Conservation (phyloP, 2,113 vertebrate species). For the Brachyistius frenatus region DNA sequence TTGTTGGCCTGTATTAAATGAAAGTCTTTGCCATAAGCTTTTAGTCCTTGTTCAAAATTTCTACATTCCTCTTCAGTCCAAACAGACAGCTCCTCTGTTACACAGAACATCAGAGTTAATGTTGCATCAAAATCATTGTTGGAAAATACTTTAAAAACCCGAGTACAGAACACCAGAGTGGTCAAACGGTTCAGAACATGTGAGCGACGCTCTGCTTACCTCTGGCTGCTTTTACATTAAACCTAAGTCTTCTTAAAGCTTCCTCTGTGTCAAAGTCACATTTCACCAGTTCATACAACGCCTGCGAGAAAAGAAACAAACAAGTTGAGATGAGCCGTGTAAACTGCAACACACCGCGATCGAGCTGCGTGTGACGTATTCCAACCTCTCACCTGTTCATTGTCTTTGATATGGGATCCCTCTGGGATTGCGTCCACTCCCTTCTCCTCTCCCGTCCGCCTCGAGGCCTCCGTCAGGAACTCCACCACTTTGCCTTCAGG, state of each 20-base stretch:
- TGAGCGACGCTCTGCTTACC: conserved; percentile 81
- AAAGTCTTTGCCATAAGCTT: conserved; percentile 97
- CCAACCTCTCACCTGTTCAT: conserved; percentile 89
- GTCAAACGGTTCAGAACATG: not conserved
- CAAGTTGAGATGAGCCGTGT: not conserved
- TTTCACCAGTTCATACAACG: conserved; percentile 96
- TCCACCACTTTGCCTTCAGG: conserved; percentile 93
- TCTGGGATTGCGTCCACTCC: conserved; percentile 95
- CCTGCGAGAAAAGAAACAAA: conserved; percentile 82
- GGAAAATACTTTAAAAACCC: not conserved
- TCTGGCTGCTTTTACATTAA: conserved; percentile 95
- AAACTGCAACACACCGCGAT: not conserved
- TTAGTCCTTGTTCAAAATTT: conserved; percentile 96
- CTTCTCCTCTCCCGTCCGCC: conserved; percentile 92
- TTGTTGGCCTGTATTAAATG: conserved; percentile 97
- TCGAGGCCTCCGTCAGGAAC: conserved; percentile 93
- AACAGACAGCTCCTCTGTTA: conserved; percentile 92
- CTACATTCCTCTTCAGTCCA: conserved; percentile 98
- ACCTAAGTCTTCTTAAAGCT: conserved; percentile 92
- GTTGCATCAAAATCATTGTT: not conserved
- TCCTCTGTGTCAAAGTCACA: conserved; percentile 97
- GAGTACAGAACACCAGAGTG: not conserved
- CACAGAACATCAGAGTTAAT: conserved; percentile 33
- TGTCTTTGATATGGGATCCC: conserved; percentile 96
- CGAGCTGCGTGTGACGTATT: not conserved